Conservation (phyloP, 2,888 invertebrate species). For the Cataglyphis livida region DNA sequence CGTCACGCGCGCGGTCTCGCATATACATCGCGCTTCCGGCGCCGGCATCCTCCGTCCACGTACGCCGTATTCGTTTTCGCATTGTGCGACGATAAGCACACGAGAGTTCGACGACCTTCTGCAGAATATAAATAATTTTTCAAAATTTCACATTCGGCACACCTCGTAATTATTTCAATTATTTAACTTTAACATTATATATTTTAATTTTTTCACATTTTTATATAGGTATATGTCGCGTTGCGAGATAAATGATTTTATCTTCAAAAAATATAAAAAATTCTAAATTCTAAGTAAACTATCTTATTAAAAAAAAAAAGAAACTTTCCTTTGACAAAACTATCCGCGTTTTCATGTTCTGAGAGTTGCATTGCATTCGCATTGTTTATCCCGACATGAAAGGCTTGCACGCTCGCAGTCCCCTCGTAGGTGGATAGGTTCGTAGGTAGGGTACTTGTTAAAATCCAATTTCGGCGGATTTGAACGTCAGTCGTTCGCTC, state of each 20-base stretch:
- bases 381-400: conserved; percentile 4
- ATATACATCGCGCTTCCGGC: neutral
- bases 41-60: conserved; percentile 21
- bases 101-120: conserved; percentile 9
- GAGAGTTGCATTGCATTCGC: neutral
- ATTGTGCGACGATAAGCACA: neutral
- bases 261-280: too few relatives aligned
- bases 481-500: conserved; percentile 49
- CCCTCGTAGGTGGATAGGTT: neutral
- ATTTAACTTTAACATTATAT: neutral
- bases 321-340: neutral
- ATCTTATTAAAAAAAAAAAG: neutral
- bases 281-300: neutral
- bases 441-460: conserved; percentile 43
- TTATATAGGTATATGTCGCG: neutral
- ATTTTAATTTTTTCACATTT: neutral
- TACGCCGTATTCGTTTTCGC: conserved; percentile 22
- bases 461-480: conserved; percentile 54
- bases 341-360: neutral
- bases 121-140: neutral
- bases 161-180: neutral
- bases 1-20: conserved; percentile 67
- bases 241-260: neutral
- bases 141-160: neutral
- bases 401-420: neutral